These are phyloP conservation scores for Agrotis puta DNA, from an alignment of 2,888 invertebrate species.

Conservation along the genomic window DNA sequence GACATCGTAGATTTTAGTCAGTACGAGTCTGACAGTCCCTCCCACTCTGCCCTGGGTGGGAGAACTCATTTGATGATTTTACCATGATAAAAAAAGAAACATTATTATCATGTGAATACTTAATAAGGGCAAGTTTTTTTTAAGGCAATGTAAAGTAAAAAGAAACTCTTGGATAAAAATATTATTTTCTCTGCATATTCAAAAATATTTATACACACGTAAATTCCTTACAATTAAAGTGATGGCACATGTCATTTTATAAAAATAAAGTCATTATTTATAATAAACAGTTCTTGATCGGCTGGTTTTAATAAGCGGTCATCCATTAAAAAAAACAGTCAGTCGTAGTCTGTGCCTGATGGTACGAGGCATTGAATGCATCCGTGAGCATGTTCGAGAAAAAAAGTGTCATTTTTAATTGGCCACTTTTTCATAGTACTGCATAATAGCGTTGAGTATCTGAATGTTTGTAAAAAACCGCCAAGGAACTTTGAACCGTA, in stretches of 20 bases:
- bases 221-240: constrained; percentile 52
- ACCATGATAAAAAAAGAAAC: too few relatives aligned
- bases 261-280: constrained; percentile 36
- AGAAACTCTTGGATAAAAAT: constrained; percentile 35
- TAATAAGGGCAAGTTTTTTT: too few relatives aligned
- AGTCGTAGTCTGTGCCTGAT: background rate
- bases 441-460: constrained; percentile 12
- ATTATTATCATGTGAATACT: too few relatives aligned
- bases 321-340: constrained; percentile 2
- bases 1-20: too few relatives aligned
- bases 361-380: constrained; percentile 1
- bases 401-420: constrained; percentile 14
- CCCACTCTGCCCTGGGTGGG: too few relatives aligned
- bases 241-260: constrained; percentile 60
- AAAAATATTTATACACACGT: constrained; percentile 46
- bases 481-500: constrained; percentile 55
- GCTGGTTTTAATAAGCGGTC: constrained; percentile 19
- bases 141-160: background rate
- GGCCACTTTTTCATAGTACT: background rate
- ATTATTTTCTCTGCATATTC: constrained; percentile 41
- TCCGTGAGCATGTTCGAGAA: constrained; percentile 28
- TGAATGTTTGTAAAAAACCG: constrained; percentile 27
- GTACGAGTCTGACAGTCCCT: too few relatives aligned
- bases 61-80: too few relatives aligned
- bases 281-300: constrained; percentile 30